phyloP scores from a whole-genome alignment of 2,888 invertebrate species.

The Melinaea menophilus region DNA sequence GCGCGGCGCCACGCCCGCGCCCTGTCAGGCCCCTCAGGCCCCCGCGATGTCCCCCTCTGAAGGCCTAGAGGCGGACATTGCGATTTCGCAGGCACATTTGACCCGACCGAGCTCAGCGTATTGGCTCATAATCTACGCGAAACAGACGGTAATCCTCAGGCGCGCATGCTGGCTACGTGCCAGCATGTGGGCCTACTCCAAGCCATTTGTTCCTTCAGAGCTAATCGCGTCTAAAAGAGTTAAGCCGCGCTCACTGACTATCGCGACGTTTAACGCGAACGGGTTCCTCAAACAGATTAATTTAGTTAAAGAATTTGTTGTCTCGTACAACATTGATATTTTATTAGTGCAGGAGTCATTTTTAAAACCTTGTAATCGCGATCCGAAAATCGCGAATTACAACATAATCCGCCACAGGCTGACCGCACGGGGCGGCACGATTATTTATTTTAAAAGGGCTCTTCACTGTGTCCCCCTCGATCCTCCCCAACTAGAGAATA shows the following conservation, averaged over 20 bases:
- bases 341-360: slow-evolving; percentile 4
- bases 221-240: too few relatives aligned
- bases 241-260: background rate
- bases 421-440: too few relatives aligned
- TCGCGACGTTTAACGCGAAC: too few relatives aligned
- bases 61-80: background rate
- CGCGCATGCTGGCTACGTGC: too few relatives aligned
- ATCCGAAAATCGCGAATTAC: slow-evolving; percentile 6
- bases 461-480: too few relatives aligned
- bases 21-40: too few relatives aligned
- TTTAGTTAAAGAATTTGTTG: background rate
- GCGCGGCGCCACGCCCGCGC: too few relatives aligned
- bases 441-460: too few relatives aligned
- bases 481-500: too few relatives aligned
- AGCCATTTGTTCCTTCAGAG: too few relatives aligned
- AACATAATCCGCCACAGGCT: background rate
- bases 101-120: background rate
- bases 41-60: too few relatives aligned
- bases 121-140: background rate
- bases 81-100: background rate
- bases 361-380: background rate
- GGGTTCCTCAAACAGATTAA: background rate
- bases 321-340: background rate
- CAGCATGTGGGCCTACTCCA: too few relatives aligned
- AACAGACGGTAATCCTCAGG: background rate